phyloP scores from a whole-genome alignment of 2,113 vertebrate genomes.

The Dicerorhinus sumatrensis region DNA sequence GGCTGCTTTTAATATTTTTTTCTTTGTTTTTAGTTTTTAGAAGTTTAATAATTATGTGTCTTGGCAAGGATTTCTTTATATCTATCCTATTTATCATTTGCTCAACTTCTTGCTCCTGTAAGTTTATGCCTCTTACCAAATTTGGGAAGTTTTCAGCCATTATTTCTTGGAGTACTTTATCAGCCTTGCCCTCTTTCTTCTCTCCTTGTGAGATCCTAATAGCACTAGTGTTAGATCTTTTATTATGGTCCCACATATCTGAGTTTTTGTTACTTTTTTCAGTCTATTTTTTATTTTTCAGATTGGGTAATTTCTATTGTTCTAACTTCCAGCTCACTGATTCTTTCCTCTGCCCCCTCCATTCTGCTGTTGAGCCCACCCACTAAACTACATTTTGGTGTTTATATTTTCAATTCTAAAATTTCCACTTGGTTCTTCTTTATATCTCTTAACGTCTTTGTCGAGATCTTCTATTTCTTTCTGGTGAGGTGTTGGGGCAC shows the following conservation, averaged over 20 bases:
- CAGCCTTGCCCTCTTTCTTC: not conserved
- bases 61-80: not conserved
- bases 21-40: not conserved
- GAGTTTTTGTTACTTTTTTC: not conserved
- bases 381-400: not conserved
- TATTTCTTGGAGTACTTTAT: not conserved
- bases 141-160: not conserved
- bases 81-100: not conserved
- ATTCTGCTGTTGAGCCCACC: not conserved
- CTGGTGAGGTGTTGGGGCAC: too few species aligned
- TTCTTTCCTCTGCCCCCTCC: not conserved
- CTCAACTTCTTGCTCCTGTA: not conserved
- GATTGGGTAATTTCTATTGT: not conserved
- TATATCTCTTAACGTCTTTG: not conserved
- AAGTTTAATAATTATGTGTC: not conserved
- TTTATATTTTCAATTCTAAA: not conserved
- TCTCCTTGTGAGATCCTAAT: not conserved
- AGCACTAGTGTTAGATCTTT: not conserved
- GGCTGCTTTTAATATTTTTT: not conserved
- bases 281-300: not conserved
- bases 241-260: not conserved
- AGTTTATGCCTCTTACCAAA: not conserved
- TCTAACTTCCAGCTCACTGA: not conserved
- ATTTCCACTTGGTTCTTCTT: not conserved
- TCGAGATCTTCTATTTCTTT: not conserved